These are phyloP conservation scores for Salvator merianae DNA, from an alignment of 2,113 vertebrate genomes.

Conservation along the genomic window DNA sequence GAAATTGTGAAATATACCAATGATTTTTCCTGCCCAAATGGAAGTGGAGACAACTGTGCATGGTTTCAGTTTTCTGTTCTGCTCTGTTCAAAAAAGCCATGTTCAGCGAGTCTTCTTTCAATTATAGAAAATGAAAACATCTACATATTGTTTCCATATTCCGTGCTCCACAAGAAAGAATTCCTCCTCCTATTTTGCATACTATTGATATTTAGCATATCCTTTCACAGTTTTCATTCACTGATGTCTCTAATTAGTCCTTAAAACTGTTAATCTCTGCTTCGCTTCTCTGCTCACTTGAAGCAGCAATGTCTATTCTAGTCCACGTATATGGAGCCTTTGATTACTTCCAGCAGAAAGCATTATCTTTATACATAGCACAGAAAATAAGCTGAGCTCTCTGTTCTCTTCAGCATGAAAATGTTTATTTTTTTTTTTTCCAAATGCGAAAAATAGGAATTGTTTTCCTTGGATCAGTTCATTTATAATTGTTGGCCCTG, in stretches of 20 bases:
- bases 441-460: neutral
- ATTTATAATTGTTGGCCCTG: neutral
- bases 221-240: constrained; percentile 67
- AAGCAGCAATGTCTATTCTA: constrained; percentile 40
- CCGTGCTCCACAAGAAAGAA: neutral
- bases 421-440: neutral
- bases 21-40: neutral
- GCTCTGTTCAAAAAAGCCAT: constrained; percentile 3
- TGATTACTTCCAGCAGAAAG: constrained; percentile 57
- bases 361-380: neutral
- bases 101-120: constrained; percentile 17
- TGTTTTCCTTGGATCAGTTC: too few species aligned
- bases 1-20: neutral
- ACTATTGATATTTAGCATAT: constrained; percentile 52
- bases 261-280: constrained; percentile 37
- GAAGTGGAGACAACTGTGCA: neutral
- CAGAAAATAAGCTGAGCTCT: constrained; percentile 9
- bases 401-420: constrained; percentile 14
- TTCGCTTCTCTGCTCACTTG: constrained; percentile 46
- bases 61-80: neutral
- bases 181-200: constrained; percentile 17
- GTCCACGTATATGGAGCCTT: constrained; percentile 25
- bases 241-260: constrained; percentile 58
- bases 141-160: neutral
- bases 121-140: constrained; percentile 12